A percentile compares a stretch with the other conserved stretches of the same genome.
phyloP scores from a whole-genome alignment of 2,113 vertebrate genomes.

The Petromus typicus region DNA sequence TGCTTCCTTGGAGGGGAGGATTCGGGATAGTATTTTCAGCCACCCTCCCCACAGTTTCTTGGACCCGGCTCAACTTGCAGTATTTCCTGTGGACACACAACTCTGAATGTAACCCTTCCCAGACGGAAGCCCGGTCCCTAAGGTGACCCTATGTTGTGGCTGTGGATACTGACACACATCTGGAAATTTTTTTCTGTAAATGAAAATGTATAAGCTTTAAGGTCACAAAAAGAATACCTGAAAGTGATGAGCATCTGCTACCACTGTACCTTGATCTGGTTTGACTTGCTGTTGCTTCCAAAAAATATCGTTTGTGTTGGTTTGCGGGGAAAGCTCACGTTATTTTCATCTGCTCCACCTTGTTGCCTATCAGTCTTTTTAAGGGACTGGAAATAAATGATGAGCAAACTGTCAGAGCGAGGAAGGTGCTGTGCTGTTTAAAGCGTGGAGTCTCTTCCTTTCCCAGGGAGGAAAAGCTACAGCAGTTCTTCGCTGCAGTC shows the following conservation, averaged over 20 bases:
- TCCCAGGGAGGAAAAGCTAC: neutral
- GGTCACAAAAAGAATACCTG: neutral
- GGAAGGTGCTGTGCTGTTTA: too few species aligned
- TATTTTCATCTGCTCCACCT: neutral
- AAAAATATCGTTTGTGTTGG: neutral
- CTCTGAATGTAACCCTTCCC: neutral
- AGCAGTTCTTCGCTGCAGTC: neutral
- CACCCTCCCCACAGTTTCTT: accelerated
- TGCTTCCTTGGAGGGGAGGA: neutral
- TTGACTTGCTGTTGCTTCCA: neutral
- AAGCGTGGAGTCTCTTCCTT: neutral
- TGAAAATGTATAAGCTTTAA: neutral
- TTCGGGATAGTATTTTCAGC: neutral
- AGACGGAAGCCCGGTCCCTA: neutral
- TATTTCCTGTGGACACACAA: accelerated
- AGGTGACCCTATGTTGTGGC: accelerated
- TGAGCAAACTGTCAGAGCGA: neutral
- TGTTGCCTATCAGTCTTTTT: neutral
- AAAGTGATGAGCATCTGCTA: neutral
- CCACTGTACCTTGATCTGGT: accelerated
- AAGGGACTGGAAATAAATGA: neutral
- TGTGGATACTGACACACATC: neutral
- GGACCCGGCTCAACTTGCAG: accelerated
- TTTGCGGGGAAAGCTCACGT: neutral
- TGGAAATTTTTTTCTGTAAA: neutral